Percentiles rank a stretch among this genome's conserved stretches.
Evolutionary conservation across 2,113 vertebrate species (phyloP).

Genomic region (Microcebus lehilahytsara): DNA sequence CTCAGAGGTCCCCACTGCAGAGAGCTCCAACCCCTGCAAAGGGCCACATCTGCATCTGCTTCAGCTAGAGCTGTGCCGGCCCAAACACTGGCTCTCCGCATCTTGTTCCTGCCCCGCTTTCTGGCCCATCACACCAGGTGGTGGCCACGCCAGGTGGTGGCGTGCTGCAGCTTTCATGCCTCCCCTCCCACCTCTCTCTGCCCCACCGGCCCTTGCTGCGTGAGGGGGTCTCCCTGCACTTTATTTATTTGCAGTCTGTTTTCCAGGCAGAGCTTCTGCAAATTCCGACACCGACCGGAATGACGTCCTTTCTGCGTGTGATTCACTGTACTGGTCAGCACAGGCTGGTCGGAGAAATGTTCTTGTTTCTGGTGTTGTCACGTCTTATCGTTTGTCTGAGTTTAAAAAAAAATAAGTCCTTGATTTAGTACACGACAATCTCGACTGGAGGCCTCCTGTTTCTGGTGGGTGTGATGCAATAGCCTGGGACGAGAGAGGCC

Average conservation of each 20-base stretch:
- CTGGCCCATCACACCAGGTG: neutral
- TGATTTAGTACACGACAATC: neutral
- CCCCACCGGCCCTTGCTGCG: neutral
- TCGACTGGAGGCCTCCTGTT: neutral
- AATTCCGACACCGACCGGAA: neutral
- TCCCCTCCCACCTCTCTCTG: neutral
- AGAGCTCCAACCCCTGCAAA: neutral
- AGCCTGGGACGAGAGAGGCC: neutral
- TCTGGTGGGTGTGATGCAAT: neutral
- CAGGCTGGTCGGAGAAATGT: neutral
- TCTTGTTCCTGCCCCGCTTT: neutral
- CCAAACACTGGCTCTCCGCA: neutral
- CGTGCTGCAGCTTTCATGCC: neutral
- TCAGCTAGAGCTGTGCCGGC: neutral
- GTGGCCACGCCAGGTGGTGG: neutral
- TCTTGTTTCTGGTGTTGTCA: neutral
- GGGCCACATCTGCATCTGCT: neutral
- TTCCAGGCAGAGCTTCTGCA: neutral
- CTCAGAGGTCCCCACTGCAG: neutral
- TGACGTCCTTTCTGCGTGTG: neutral
- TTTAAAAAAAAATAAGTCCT: neutral
- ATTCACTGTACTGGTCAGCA: neutral
- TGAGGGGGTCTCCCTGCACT: slow-evolving; percentile 28
- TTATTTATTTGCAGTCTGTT: slow-evolving; percentile 41
- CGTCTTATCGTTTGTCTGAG: neutral